phyloP scores from a whole-genome alignment of 2,113 vertebrate species.

The Carollia perspicillata region DNA sequence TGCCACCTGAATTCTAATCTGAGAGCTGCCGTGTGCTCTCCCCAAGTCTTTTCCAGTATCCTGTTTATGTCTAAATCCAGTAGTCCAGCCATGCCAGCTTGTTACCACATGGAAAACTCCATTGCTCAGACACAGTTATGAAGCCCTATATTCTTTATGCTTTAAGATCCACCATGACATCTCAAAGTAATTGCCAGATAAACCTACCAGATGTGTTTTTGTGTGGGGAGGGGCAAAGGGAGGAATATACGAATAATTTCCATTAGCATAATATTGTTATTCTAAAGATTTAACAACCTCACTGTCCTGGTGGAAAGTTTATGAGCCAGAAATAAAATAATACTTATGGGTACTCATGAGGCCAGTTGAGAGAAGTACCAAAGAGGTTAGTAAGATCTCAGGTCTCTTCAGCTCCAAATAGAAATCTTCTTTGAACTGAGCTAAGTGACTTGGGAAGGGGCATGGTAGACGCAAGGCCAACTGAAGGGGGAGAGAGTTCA shows the following conservation, averaged over 20 bases:
- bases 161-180: constrained; percentile 76
- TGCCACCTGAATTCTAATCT: constrained; percentile 59
- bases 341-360: constrained; percentile 66
- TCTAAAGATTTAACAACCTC: constrained; percentile 73
- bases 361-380: constrained; percentile 70
- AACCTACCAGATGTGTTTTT: constrained; percentile 73
- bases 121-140: constrained; percentile 53
- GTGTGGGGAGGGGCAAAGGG: background rate
- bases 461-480: background rate
- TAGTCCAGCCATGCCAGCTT: constrained; percentile 60
- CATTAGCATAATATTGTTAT: constrained; percentile 69
- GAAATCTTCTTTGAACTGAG: constrained; percentile 28
- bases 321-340: constrained; percentile 75
- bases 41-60: constrained; percentile 54
- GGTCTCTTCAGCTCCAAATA: background rate
- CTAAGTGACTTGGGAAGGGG: background rate
- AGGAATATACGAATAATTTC: constrained; percentile 75
- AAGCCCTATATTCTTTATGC: constrained; percentile 73
- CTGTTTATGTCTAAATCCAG: constrained; percentile 71
- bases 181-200: constrained; percentile 75
- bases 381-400: constrained; percentile 56
- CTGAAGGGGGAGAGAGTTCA: background rate
- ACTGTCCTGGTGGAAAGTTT: constrained; percentile 59
- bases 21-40: constrained; percentile 42
- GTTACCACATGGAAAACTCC: constrained; percentile 78